These are phyloP conservation scores for Sebastes paucispinis DNA, from an alignment of 2,797 vertebrate species.

Conservation along the genomic window DNA sequence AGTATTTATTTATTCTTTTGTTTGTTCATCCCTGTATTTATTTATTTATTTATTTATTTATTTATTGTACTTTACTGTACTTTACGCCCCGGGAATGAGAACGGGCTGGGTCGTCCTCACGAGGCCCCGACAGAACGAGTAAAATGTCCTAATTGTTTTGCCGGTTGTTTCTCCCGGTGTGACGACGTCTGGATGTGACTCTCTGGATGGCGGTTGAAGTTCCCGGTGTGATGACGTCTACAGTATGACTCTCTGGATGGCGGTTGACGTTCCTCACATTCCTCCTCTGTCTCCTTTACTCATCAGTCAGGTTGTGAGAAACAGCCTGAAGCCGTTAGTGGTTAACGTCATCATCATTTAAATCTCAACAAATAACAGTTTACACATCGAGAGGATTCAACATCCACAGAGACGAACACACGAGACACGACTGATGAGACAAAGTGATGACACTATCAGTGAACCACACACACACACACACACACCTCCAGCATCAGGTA, in stretches of 20 bases:
- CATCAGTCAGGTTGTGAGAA: background rate
- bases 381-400: background rate
- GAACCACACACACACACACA: background rate
- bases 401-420: background rate
- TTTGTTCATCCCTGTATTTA: too few relatives aligned
- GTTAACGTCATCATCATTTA: background rate
- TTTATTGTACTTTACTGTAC: too few relatives aligned
- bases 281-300: background rate
- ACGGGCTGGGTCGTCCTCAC: too few relatives aligned
- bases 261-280: background rate
- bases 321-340: background rate
- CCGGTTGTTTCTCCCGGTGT: background rate
- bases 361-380: background rate
- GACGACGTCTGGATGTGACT: background rate
- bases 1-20: too few relatives aligned
- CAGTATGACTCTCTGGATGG: too few relatives aligned
- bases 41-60: too few relatives aligned
- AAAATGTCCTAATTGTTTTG: background rate
- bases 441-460: constrained; percentile 6
- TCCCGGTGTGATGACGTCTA: background rate
- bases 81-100: too few relatives aligned
- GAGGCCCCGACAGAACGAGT: background rate
- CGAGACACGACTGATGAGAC: constrained; percentile 11
- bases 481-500: constrained; percentile 19
- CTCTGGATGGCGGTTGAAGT: background rate